phyloP scores from a whole-genome alignment of 2,797 vertebrate genomes.

The Parauchenoglanis punctatus region DNA sequence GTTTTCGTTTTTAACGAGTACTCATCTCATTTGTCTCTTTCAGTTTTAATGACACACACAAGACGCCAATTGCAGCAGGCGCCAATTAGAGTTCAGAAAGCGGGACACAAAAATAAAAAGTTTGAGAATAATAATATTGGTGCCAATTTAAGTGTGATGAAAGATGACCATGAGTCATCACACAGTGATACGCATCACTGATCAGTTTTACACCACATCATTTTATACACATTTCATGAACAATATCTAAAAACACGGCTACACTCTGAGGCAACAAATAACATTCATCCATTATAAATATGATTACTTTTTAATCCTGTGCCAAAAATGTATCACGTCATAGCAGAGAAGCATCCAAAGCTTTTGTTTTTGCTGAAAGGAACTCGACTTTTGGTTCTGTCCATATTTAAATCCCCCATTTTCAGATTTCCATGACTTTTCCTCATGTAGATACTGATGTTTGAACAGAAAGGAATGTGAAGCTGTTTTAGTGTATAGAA shows the following conservation, averaged over 20 bases:
- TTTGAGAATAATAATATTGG: background rate
- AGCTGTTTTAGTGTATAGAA: background rate
- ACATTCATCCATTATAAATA: background rate
- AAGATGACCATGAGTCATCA: background rate
- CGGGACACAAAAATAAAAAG: no score
- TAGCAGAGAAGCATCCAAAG: background rate
- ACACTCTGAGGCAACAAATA: background rate
- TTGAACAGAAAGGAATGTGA: background rate
- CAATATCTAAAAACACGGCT: background rate
- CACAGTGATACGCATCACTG: background rate
- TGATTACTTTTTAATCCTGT: background rate
- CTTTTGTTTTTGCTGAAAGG: no score
- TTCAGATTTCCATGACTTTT: no score
- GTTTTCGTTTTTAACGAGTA: constrained; percentile 38
- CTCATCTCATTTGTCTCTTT: constrained; percentile 16
- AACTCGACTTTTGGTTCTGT: no score
- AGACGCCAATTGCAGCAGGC: background rate
- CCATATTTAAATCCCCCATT: no score
- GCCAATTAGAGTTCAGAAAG: background rate
- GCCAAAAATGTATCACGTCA: background rate
- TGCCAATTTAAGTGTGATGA: background rate
- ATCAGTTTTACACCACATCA: background rate
- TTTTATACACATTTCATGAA: background rate
- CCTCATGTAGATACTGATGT: no score
- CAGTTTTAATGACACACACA: constrained; percentile 7